Conservation (phyloP, 1,140 invertebrate species). For the Dendrolimus punctatus region DNA sequence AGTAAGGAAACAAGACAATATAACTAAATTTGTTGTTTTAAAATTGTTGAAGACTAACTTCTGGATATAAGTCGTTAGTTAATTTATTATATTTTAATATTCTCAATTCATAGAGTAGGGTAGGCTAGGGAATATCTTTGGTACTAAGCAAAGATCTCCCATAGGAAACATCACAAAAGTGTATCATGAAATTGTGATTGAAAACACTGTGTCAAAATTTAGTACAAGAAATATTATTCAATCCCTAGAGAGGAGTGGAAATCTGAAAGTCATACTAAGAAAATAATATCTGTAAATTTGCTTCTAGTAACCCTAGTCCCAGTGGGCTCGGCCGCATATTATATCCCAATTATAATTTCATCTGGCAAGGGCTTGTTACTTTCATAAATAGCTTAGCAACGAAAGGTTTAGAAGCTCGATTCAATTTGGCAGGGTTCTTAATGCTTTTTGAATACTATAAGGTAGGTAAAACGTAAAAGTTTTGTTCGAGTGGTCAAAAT, state of each 20-base stretch:
- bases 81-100: too few species aligned
- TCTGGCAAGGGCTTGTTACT: slow-evolving; percentile 36
- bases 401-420: slow-evolving; percentile 33
- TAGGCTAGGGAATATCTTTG: too few species aligned
- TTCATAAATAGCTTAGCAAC: slow-evolving; percentile 42
- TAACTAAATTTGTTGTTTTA: too few species aligned
- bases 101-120: too few species aligned
- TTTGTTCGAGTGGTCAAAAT: slow-evolving; percentile 15
- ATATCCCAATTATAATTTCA: slow-evolving; percentile 46
- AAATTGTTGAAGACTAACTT: too few species aligned
- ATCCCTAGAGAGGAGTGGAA: neutral
- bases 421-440: slow-evolving; percentile 36
- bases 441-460: slow-evolving; percentile 36
- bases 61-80: too few species aligned
- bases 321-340: slow-evolving; percentile 23
- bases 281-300: too few species aligned
- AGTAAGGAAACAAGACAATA: too few species aligned
- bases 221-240: neutral
- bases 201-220: too few species aligned
- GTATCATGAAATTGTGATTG: neutral
- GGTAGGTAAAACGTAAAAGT: slow-evolving; percentile 22
- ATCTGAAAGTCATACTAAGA: neutral
- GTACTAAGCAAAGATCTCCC: too few species aligned
- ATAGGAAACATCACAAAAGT: too few species aligned
- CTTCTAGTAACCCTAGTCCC: neutral